Evolutionary conservation across 2,113 vertebrate species (phyloP), one percentile per base, ranked within the genome.

Genomic region (Cochlearius cochlearius): DNA sequence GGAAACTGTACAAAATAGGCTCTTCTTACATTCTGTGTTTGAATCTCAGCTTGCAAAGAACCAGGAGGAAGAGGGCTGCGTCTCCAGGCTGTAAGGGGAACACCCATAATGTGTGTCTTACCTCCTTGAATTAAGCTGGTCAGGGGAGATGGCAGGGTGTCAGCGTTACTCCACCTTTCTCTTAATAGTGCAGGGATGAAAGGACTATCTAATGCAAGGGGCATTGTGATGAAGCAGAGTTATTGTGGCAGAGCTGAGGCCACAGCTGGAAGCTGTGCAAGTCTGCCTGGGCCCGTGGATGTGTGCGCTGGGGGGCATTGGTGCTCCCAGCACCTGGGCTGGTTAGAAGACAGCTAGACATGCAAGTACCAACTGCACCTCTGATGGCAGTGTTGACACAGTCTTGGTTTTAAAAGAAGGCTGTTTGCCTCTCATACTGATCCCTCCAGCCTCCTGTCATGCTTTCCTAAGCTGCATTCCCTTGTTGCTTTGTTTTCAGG

Each of bases 231-330:
- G 50, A 68, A 56, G 10, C 20, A 45, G 21, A 58, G 4, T 69
- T 47, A 25, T 2, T 87, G 76, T 80, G 69, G 26, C 58, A 64
- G n/a, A 63, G 38, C n/a, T 88, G 41, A 59, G 47, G 58, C 30
- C 47, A 9, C 3, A 56, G 50, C 49, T 68, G 41, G 66, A 53
- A 80, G 22, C 63, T 66, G 25, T 50, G 49, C 34, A 15, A 39
- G 32, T 58, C 60, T 71, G 41, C n/a, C 59, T 1, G 1, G 26
- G 30, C 34, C 0, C 0, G 0, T 67, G 60, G 69, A 19, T 63
- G 18, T 45, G 36, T 43, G 15, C 77, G 32, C 77, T 58, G 26
- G 21, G 26, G 10, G 23, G 2, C 23, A 30, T 0, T 71, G 77
- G 39, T 69, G 58, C 34, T 78, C 11, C 25, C 38, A 47, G 59